Base-by-base conservation (phyloP, 2,113 vertebrate genomes). In the Dipodomys ordii region DNA sequence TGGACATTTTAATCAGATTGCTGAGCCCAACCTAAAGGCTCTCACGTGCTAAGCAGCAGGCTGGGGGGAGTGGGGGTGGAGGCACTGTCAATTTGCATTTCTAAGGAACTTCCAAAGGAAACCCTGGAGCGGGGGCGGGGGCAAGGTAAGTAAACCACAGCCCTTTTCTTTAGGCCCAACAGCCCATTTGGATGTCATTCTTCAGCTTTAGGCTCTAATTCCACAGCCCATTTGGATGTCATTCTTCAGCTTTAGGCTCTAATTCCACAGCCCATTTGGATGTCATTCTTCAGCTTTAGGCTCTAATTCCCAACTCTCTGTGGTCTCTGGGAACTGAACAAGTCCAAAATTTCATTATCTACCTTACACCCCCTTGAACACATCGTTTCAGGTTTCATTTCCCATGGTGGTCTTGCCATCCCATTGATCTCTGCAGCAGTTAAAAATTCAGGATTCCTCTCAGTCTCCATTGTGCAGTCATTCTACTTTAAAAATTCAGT, bases 1-100 rank as follows among this genome's bases (percentile, higher is more conserved):
- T 22, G 44, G 46, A 18, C 2, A 3, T 23, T 30, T 18, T 23
- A 28, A 64, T 22, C 46, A 83, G 87, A 77, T 1, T 10, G 22
- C 62, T 16, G 23, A 30, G 57, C 57, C 60, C 28, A 0, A 2
- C 8, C 69, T 30, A 16, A 18, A 25, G 85, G 22, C 23, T 46
- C 67, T 65, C 72, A 57, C 19, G 10, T 19, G 68, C 46, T 10
- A 16, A 57, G 53, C 53, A 57, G 53, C 53, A 57, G 15, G 11
- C 6, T 62, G 27, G 7, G 25, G 39, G 74, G 20, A 35, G 81
- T n/a, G 4, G 44, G 30, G 74, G 35, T 39, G 39, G 39, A 39
- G 39, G 39, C 39, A 39, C 62, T 67, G 65, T 30, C 68, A 62
- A 32, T 60, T n/a, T 85, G 82, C 83, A 87, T 80, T 89, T 93